phyloP scores from a whole-genome alignment of 1,140 invertebrate genomes.

The Sarcophaga peregrina region DNA sequence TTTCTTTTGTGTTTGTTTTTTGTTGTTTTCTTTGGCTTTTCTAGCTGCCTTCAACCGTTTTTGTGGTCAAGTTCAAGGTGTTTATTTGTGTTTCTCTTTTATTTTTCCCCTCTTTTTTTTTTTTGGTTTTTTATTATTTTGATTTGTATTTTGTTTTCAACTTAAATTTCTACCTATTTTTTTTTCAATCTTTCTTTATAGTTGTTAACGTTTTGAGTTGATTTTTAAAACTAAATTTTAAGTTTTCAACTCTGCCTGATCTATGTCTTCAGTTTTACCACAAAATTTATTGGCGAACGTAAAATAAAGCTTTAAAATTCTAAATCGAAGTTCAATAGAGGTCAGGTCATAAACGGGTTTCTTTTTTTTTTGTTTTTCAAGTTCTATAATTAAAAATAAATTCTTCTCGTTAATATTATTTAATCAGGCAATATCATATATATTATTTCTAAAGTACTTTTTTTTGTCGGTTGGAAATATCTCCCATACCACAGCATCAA shows the following conservation, averaged over 20 bases:
- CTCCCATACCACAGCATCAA: no score
- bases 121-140: background rate
- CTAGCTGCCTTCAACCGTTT: background rate
- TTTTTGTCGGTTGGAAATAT: no score
- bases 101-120: background rate
- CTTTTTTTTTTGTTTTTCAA: background rate
- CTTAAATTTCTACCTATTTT: no score
- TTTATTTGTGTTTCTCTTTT: background rate
- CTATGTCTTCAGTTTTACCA: background rate
- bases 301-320: background rate
- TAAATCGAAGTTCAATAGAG: background rate
- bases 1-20: background rate
- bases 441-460: no score
- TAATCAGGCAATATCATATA: no score
- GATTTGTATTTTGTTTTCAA: background rate
- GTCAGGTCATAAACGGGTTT: conserved; percentile 25
- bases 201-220: conserved; percentile 34
- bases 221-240: conserved; percentile 19
- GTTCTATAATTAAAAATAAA: no score
- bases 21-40: conserved; percentile 4
- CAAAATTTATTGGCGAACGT: conserved; percentile 16
- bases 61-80: conserved; percentile 27
- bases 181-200: background rate
- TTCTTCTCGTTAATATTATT: background rate
- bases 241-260: background rate